Evolutionary conservation across 2,888 invertebrate species (phyloP).

Genomic region (Polietes domitor): DNA sequence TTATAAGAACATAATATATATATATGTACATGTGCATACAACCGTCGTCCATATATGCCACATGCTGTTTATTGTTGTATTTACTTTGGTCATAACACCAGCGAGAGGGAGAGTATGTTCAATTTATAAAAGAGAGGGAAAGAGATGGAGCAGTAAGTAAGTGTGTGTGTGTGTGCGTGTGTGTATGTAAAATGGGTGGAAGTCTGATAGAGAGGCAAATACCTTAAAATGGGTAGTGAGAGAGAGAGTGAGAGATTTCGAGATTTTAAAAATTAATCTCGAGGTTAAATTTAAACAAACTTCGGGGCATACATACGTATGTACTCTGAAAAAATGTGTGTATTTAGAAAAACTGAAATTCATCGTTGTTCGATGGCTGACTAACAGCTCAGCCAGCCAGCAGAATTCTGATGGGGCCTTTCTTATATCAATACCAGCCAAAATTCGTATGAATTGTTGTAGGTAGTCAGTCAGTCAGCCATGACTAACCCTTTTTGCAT

Average conservation of each 20-base stretch:
- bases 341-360: neutral
- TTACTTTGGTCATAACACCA: neutral
- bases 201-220: neutral
- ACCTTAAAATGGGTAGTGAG: neutral
- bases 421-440: neutral
- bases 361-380: neutral
- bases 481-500: neutral
- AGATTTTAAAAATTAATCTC: neutral
- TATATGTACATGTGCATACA: neutral
- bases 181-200: neutral
- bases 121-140: neutral
- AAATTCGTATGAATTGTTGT: neutral
- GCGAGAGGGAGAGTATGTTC: neutral
- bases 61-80: neutral
- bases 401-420: slow-evolving; percentile 16
- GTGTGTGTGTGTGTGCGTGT: neutral
- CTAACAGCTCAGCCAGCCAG: neutral
- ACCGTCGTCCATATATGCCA: neutral
- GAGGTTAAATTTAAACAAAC: slow-evolving; percentile 10
- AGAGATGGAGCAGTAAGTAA: neutral
- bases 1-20: too few species aligned
- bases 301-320: neutral
- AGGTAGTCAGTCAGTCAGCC: neutral
- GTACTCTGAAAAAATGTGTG: neutral
- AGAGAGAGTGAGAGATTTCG: too few species aligned